Percentiles rank a stretch among this genome's conserved stretches.
phyloP scores from a whole-genome alignment of 92 coral and sea anemone genomes.

The Zoanthus solanderi region DNA sequence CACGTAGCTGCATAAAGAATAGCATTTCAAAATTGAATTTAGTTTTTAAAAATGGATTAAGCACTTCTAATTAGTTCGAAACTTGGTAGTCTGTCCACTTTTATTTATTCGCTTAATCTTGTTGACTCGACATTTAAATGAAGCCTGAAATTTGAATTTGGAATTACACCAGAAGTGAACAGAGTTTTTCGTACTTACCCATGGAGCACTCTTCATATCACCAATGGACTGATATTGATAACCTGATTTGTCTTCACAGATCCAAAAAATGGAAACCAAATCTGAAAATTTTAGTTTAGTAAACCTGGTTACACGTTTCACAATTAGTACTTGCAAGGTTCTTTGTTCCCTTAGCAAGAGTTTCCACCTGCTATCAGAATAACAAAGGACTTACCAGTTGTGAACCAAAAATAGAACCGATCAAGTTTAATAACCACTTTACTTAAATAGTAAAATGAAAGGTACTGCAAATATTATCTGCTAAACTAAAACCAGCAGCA shows the following conservation, averaged over 20 bases:
- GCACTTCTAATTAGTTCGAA: too few species aligned
- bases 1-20: too few species aligned
- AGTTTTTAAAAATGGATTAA: too few species aligned
- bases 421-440: not conserved
- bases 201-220: not conserved
- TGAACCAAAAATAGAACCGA: not conserved
- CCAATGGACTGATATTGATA: not conserved
- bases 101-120: too few species aligned
- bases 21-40: too few species aligned
- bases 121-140: too few species aligned
- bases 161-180: not conserved
- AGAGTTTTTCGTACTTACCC: not conserved
- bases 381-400: not conserved
- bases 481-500: too few species aligned
- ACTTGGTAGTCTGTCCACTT: too few species aligned
- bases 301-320: not conserved
- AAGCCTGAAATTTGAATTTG: too few species aligned
- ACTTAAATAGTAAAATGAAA: not conserved
- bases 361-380: not conserved
- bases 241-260: not conserved
- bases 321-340: constrained; percentile 6
- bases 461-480: not conserved
- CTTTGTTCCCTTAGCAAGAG: not conserved
- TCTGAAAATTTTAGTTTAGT: not conserved
- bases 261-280: not conserved